Evolutionary conservation across 2,888 invertebrate genomes (phyloP), one percentile per base, ranked within the genome.

Genomic region (Aleiodes leptofemur): DNA sequence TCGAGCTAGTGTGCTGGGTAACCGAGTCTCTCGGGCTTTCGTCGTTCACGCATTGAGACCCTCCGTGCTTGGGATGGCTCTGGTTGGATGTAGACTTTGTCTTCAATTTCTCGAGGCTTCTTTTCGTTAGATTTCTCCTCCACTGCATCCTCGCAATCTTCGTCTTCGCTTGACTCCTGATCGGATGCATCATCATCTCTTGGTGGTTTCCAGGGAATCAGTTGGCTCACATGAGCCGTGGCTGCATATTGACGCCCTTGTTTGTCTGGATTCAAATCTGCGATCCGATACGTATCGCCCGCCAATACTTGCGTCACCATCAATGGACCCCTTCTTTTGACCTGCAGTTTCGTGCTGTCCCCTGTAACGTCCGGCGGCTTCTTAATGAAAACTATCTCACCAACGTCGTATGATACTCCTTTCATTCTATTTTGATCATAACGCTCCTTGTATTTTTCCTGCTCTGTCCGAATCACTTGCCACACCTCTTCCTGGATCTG

Each of bases 341-440:
- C 4, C 16, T 55, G 55, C 14, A 55, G 14, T 8, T 55, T 55
- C 3, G 55, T 55, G 7, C 55, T 55, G 7, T 55, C 55, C 7
- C 55, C 16, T 7, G 55, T 55, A 16, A 4, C 14, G 4, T 55
- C 55, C 7, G 55, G 55, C 7, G 55, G 55, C 16, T 55, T 55
- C 16, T 55, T 55, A 7, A 55, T 55, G 55, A n/a, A 55, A 16
- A 55, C 7, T 16, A 55, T 55, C 16, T 55, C 55, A 16, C 55
- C 55, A 8, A 55, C 55, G 2, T 55, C 55, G 16, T 55, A 55
- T 16, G 13, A 14, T 8, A 57, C 57, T 3, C 11, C 57, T 7
- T 31, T 8, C 11, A 29, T 16, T 8, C 57, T 3, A 8, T 29
- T 31, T 11, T 29, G 16, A 23, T 57, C 29, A 11, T 57, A 23